Percentiles rank a stretch among this genome's conserved stretches.
Conservation (phyloP, 2,888 invertebrate genomes). For the Eupithecia tripunctaria region DNA sequence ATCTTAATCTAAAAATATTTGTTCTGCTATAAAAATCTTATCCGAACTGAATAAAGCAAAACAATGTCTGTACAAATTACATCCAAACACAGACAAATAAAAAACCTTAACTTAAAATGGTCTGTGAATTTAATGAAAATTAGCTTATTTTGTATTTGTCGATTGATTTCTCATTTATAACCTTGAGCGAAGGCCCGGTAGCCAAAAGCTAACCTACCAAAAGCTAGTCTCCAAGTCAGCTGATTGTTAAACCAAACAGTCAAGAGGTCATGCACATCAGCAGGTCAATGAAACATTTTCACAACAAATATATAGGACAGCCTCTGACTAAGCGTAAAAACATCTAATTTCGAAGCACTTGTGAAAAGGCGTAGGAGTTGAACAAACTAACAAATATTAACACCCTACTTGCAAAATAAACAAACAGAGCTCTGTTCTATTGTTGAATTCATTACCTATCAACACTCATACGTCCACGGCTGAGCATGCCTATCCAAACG, state of each 20-base stretch:
- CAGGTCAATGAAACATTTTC: constrained; percentile 12
- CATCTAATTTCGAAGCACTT: constrained; percentile 11
- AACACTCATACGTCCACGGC: background rate
- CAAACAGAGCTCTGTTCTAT: constrained; percentile 34
- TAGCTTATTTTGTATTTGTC: no score
- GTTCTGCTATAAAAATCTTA: no score
- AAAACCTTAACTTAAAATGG: no score
- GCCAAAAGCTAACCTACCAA: no score
- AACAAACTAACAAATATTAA: constrained; percentile 35
- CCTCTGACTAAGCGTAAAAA: constrained; percentile 22
- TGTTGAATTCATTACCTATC: constrained; percentile 18
- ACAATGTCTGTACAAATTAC: no score
- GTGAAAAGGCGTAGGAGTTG: constrained; percentile 34
- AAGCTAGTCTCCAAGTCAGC: background rate
- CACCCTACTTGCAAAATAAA: constrained; percentile 31
- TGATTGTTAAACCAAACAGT: background rate
- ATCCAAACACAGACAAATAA: no score
- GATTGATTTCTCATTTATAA: no score
- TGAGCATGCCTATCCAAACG: background rate
- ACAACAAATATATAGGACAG: constrained; percentile 18
- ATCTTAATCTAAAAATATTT: no score
- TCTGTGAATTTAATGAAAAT: no score
- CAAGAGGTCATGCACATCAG: background rate
- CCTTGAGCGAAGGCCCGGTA: no score
- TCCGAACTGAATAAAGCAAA: no score